Base-by-base conservation (phyloP, 2,888 invertebrate genomes). In the Ligdia adustata region DNA sequence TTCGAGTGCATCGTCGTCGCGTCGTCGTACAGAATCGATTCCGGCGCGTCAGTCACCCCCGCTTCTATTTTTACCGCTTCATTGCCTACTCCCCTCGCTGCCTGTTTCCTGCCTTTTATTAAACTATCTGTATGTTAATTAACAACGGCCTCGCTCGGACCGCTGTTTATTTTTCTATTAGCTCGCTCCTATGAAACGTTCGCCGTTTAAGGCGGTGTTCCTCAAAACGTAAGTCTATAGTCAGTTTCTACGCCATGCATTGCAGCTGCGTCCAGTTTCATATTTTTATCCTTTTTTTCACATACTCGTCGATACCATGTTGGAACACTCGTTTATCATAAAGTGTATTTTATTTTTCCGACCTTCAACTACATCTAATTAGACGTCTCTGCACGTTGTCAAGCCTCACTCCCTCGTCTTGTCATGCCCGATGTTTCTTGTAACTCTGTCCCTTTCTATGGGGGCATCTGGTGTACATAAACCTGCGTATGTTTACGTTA, bases 61-160 rank as follows among this genome's bases (percentile, higher is more conserved):
- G 72, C 79, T 69, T 87, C 89, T 90, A 90, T 90, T 89, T 90
- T 89, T 89, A 89, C 88, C 87, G 89, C 90, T 87, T 86, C 89
- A 89, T 89, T 85, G 89, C 85, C 71, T 83, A 75, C 87, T 87
- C 89, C 89, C 88, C 89, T 88, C 83, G 72, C 73, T 75, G 82
- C 77, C 71, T 74, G 85, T 75, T 89, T 89, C 89, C 90, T 89
- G 90, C 85, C 86, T 85, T 87, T 84, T 88, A 90, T 89, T 87
- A 89, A 88, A 88, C 85, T 88, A 88, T 89, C 82, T 85, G 82
- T 87, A 89, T 89, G 89, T 87, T 88, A 89, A 90, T 90, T 90
- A 89, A 85, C 81, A 87, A 78, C 82, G 84, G 80, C 87, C 82
- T 83, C 84, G 79, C 64, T 72, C 64, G 58, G 69, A 72, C 72